These are phyloP conservation scores for Epistrophella euchroma DNA, from an alignment of 2,888 invertebrate genomes.

Conservation along the genomic window DNA sequence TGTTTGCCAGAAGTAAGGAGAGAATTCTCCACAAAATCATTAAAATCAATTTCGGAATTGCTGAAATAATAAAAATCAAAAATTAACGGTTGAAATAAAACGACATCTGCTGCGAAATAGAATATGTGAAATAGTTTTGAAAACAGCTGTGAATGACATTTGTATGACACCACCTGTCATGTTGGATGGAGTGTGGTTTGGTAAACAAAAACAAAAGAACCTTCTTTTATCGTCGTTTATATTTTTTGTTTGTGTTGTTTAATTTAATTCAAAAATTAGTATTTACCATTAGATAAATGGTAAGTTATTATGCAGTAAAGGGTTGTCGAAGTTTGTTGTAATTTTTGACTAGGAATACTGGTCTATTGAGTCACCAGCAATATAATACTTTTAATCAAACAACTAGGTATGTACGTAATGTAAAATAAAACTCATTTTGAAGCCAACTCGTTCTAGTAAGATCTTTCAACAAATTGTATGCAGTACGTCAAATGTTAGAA, in stretches of 20 bases:
- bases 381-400: no score
- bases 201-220: constrained; percentile 16
- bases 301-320: background rate
- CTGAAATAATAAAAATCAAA: constrained; percentile 68
- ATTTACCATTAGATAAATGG: background rate
- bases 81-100: constrained; percentile 17
- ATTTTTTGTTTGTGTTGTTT: constrained; percentile 3
- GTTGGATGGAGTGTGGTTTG: background rate
- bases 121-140: background rate
- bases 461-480: no score
- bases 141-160: constrained; percentile 41
- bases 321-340: background rate
- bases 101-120: constrained; percentile 35
- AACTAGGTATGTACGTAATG: no score
- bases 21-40: constrained; percentile 83
- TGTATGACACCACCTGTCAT: background rate
- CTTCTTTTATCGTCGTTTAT: background rate
- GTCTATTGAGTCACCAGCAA: no score
- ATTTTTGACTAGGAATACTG: no score
- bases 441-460: no score
- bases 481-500: no score
- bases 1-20: constrained; percentile 84
- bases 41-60: constrained; percentile 79
- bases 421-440: no score
- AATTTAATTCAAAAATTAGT: background rate